A percentile compares a stretch with the other conserved stretches of the same genome.
Evolutionary conservation across 2,888 invertebrate genomes (phyloP).

Genomic region (Melieria omissa): DNA sequence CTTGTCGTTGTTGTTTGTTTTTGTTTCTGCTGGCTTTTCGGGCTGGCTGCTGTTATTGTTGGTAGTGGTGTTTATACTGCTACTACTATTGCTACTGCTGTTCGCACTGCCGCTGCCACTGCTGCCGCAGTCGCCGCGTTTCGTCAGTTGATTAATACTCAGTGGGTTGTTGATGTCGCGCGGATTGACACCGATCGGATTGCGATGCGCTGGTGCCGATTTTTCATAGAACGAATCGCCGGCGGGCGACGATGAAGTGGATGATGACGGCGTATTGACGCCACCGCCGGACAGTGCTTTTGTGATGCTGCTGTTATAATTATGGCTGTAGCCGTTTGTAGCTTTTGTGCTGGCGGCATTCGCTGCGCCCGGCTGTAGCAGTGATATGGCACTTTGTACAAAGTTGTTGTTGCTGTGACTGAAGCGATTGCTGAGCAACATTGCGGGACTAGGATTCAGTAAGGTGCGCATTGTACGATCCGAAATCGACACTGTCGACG

Average conservation of each 20-base stretch:
- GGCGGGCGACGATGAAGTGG: constrained; percentile 46
- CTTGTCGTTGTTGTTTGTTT: no score
- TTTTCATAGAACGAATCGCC: constrained; percentile 64
- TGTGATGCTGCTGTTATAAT: no score
- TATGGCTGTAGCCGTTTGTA: no score
- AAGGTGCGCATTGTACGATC: constrained; percentile 51
- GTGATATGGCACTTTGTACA: no score
- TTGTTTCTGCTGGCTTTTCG: no score
- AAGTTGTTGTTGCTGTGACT: no score
- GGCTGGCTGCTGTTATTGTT: no score
- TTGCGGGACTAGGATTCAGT: constrained; percentile 51
- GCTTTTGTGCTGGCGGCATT: no score
- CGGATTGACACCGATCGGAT: constrained; percentile 91
- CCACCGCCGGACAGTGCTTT: constrained; percentile 22
- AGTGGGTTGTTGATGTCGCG: constrained; percentile 92
- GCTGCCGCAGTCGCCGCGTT: constrained; percentile 65
- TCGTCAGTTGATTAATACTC: constrained; percentile 89
- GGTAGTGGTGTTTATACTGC: no score
- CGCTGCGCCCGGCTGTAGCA: no score
- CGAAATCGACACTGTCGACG: constrained; percentile 53
- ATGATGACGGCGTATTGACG: no score
- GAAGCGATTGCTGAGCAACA: constrained; percentile 59
- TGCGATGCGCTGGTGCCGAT: constrained; percentile 65
- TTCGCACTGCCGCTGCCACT: constrained; percentile 35
- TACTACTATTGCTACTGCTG: constrained; percentile 35